A percentile compares a stretch with the other conserved stretches of the same genome.
Evolutionary conservation across 92 coral and sea anemone species (phyloP).

Genomic region (Diadumene lineata): DNA sequence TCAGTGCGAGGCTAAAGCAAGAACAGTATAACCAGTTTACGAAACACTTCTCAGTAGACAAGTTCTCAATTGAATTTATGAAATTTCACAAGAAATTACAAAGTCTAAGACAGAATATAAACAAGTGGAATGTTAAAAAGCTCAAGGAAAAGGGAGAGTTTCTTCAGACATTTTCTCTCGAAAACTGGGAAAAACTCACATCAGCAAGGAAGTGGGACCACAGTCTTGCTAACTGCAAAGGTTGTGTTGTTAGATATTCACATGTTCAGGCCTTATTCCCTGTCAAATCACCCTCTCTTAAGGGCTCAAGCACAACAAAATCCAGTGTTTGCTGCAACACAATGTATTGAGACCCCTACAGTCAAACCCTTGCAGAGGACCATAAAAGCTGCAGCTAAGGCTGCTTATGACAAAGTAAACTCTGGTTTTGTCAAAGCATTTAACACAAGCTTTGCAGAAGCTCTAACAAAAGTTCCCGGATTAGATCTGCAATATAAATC

Average conservation of each 20-base stretch:
- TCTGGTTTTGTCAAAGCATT: slow-evolving; percentile 32
- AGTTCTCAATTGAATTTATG: slow-evolving; percentile 19
- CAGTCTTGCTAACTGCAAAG: slow-evolving; percentile 38
- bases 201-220: slow-evolving; percentile 29
- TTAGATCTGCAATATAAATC: slow-evolving; percentile 32
- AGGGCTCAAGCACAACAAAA: slow-evolving; percentile 27
- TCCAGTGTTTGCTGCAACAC: slow-evolving; percentile 36
- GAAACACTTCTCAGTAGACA: slow-evolving; percentile 17
- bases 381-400: slow-evolving; percentile 40
- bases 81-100: slow-evolving; percentile 36
- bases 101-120: slow-evolving; percentile 15
- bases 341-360: background rate
- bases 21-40: slow-evolving; percentile 47
- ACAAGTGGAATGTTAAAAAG: slow-evolving; percentile 37
- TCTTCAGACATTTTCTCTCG: slow-evolving; percentile 22
- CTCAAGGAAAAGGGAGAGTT: slow-evolving; percentile 10
- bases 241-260: slow-evolving; percentile 33
- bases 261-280: slow-evolving; percentile 38
- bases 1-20: slow-evolving; percentile 30
- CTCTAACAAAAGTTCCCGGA: slow-evolving; percentile 44
- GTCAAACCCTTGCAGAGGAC: slow-evolving; percentile 17
- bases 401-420: slow-evolving; percentile 30
- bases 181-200: slow-evolving; percentile 35
- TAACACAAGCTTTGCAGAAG: slow-evolving; percentile 37
- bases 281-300: slow-evolving; percentile 26